Evolutionary conservation across 2,113 vertebrate species (phyloP), one percentile per base, ranked within the genome.

Genomic region (Chaetodon auriga): DNA sequence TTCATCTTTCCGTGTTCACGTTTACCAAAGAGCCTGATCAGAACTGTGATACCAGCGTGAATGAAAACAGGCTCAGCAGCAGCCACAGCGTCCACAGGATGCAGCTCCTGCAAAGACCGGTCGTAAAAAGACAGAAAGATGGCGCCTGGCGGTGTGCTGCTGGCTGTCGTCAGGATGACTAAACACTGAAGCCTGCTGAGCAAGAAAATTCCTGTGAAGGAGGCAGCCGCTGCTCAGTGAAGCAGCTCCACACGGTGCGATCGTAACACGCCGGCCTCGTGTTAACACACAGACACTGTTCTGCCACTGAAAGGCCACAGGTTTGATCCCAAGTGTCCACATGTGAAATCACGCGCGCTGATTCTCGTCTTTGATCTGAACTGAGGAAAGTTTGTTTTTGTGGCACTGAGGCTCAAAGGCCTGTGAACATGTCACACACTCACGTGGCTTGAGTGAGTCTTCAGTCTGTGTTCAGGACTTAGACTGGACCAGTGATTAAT

Each of bases 121-220:
- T 30, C 30, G 30, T 30, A 30, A 30, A 16, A 14, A 25, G 11
- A 23, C 6, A 70, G 68, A 41, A 58, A 72, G 69, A 57, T 71
- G 69, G 69, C 53, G 69, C 14, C 2, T 7, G 36, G 36, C 0
- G 53, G 53, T 19, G n/a, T 13, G 68, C 36, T 41, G 68, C 36
- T 18, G 36, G 51, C 36, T 70, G 68, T 54, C 68, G 14, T 25
- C 53, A 57, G 68, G 69, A 71, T 71, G 69, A 72, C 54, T 60
- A 15, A 73, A 73, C 55, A 48, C 70, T 9, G 25, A 35, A 46
- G 11, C 70, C 53, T 35, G 70, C 70, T 60, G 55, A 60, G 70
- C 55, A 60, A 48, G 41, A 73, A 25, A 12, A 21, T 73, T 46
- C 70, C 69, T 73, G 70, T 14, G 54, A 30, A 19, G 54, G 70